Conservation (phyloP, 1,140 invertebrate species). For the Uloborus diversus region DNA sequence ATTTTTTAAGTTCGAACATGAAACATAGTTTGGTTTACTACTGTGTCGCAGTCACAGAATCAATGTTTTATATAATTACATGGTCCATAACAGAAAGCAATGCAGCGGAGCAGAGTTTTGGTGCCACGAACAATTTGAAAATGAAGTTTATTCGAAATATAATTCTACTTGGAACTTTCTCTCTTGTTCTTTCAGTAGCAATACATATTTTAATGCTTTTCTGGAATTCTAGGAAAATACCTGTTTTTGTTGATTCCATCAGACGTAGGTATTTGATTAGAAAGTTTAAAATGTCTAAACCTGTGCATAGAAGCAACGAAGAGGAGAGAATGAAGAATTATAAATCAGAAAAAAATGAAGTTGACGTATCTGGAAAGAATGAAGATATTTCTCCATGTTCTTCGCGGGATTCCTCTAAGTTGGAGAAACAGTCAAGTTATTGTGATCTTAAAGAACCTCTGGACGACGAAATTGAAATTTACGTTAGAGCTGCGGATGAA, state of each 20-base stretch:
- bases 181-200: slow-evolving; percentile 17
- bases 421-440: slow-evolving; percentile 35
- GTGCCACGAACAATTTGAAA: background rate
- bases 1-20: slow-evolving; percentile 31
- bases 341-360: background rate
- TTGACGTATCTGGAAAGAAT: background rate
- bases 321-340: background rate
- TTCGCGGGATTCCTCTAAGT: background rate
- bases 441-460: slow-evolving; percentile 35
- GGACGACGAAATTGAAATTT: slow-evolving; percentile 40
- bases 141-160: slow-evolving; percentile 1
- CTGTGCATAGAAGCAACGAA: background rate
- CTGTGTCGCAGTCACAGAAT: slow-evolving; percentile 33
- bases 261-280: background rate
- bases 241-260: background rate
- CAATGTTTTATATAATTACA: slow-evolving; percentile 36
- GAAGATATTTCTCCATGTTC: too few relatives aligned
- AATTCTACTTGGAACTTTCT: slow-evolving; percentile 17
- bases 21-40: slow-evolving; percentile 48
- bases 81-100: slow-evolving; percentile 25
- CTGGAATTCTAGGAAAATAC: slow-evolving; percentile 40
- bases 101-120: background rate
- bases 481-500: background rate
- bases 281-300: slow-evolving; percentile 16
- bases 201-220: slow-evolving; percentile 24